These are phyloP conservation scores for Anthoscopus minutus DNA, from an alignment of 2,113 vertebrate genomes.

Conservation along the genomic window DNA sequence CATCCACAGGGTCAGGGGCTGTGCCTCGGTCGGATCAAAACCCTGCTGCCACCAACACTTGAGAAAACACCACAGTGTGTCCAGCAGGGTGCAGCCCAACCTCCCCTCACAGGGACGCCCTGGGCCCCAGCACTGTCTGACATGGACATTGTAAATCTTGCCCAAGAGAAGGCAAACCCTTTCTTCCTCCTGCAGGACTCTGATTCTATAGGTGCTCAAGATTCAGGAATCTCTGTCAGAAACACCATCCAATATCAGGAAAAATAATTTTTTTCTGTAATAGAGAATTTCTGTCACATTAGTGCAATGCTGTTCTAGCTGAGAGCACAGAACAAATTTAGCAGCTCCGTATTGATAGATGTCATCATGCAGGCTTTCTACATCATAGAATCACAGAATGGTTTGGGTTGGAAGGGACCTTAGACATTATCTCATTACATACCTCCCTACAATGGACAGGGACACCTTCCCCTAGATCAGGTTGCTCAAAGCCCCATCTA, in stretches of 20 bases:
- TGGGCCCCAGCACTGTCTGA: background rate
- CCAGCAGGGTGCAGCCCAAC: background rate
- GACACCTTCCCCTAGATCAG: background rate
- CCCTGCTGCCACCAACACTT: background rate
- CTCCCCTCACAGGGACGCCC: background rate
- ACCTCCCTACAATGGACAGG: background rate
- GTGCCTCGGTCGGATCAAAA: fast-evolving
- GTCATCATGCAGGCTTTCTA: fast-evolving
- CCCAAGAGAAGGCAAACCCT: background rate
- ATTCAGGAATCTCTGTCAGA: background rate
- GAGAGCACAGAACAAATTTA: background rate
- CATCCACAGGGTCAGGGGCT: background rate
- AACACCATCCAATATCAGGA: background rate
- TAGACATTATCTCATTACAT: background rate
- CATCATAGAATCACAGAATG: background rate
- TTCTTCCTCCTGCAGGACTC: background rate
- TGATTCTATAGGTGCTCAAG: background rate
- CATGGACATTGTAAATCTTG: background rate
- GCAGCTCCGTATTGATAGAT: background rate
- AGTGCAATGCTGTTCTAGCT: background rate
- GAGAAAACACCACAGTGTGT: fast-evolving
- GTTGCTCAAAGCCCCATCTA: background rate
- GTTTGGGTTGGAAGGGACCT: background rate
- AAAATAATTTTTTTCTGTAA: background rate
- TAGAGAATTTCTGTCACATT: background rate